phyloP scores from a whole-genome alignment of 2,888 invertebrate species.

The Lapara coniferarum region DNA sequence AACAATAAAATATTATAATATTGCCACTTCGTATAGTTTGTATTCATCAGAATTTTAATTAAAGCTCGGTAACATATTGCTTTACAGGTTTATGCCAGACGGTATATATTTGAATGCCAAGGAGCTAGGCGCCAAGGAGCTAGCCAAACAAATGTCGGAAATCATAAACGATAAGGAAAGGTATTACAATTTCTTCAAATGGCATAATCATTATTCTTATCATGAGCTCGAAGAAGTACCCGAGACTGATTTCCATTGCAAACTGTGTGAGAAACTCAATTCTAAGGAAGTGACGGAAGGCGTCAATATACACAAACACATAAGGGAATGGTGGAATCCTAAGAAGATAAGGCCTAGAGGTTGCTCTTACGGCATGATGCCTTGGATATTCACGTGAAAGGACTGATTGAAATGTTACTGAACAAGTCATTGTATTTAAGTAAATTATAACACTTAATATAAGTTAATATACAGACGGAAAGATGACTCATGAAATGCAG shows the following conservation, averaged over 20 bases:
- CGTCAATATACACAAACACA: slow-evolving; percentile 32
- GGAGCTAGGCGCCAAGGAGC: slow-evolving; percentile 34
- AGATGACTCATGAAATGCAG: no score
- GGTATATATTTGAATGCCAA: slow-evolving; percentile 46
- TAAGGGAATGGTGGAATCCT: slow-evolving; percentile 45
- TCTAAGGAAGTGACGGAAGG: slow-evolving; percentile 32
- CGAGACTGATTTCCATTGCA: slow-evolving; percentile 48
- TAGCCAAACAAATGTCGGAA: slow-evolving; percentile 43
- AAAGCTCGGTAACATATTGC: no score
- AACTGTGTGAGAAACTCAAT: slow-evolving; percentile 44
- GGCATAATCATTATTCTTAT: slow-evolving; percentile 48
- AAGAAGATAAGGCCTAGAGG: slow-evolving; percentile 16
- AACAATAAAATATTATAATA: no score
- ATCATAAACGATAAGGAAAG: slow-evolving; percentile 40
- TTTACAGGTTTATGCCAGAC: slow-evolving; percentile 51
- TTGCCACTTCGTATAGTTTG: no score
- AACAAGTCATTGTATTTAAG: no score
- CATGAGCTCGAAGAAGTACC: slow-evolving; percentile 38
- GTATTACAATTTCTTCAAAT: slow-evolving; percentile 46
- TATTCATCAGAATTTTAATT: no score
- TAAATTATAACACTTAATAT: no score
- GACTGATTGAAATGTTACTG: no score
- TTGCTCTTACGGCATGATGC: background rate
- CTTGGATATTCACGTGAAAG: no score
- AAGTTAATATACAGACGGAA: no score